These are phyloP conservation scores for Sapajus apella DNA, from an alignment of 2,113 vertebrate genomes.

Conservation along the genomic window DNA sequence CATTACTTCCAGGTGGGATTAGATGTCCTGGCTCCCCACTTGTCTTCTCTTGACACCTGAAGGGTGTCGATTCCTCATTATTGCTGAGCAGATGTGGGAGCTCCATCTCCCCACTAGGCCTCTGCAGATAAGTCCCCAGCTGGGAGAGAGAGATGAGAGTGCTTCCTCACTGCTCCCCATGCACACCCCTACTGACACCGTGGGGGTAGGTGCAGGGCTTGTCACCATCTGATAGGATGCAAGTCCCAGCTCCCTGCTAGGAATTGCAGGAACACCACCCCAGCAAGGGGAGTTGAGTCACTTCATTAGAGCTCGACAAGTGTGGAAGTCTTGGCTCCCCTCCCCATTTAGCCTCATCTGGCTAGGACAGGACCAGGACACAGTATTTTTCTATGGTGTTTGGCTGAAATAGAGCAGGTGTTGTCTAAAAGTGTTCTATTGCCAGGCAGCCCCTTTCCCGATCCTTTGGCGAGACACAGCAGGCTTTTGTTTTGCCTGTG, in stretches of 20 bases:
- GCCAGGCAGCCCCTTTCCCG: not conserved
- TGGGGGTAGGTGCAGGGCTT: not conserved
- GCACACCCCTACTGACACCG: not conserved
- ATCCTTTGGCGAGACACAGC: not conserved
- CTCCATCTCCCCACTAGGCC: not conserved
- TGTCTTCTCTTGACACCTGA: not conserved
- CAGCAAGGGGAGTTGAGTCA: too few relatives aligned
- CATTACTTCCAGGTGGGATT: not conserved
- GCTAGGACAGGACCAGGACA: too few relatives aligned
- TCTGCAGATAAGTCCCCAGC: not conserved
- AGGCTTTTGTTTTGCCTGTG: not conserved
- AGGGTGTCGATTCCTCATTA: not conserved
- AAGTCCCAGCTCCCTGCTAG: not conserved
- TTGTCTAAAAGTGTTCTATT: not conserved
- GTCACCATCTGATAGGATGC: not conserved
- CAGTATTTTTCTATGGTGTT: not conserved
- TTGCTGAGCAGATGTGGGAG: too few relatives aligned
- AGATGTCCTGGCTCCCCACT: not conserved
- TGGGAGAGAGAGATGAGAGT: not conserved
- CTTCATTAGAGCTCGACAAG: not conserved
- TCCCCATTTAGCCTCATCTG: not conserved
- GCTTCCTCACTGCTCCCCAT: not conserved
- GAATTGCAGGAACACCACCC: not conserved
- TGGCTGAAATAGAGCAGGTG: not conserved
- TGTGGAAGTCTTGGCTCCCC: not conserved